Percentiles rank a stretch among this genome's conserved stretches.
These are phyloP conservation scores for Tethea ocularis DNA, from an alignment of 2,888 invertebrate genomes.

Conservation along the genomic window DNA sequence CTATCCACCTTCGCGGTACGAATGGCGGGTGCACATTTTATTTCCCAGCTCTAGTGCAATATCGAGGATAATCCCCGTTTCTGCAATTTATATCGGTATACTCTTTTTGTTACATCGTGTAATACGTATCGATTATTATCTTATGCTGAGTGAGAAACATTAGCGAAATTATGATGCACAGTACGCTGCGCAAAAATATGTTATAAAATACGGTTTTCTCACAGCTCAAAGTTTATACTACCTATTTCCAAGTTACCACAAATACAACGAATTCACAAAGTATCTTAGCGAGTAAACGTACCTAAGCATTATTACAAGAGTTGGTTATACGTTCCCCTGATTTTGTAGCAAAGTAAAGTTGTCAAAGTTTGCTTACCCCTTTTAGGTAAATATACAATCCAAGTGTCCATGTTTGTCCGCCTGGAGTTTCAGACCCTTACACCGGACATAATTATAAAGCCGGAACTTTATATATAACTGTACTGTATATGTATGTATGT, in stretches of 20 bases:
- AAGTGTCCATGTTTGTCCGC: constrained; percentile 9
- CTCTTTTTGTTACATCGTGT: constrained; percentile 36
- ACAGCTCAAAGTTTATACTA: not conserved
- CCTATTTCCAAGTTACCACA: not conserved
- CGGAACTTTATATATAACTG: constrained; percentile 1
- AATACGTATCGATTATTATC: constrained; percentile 42
- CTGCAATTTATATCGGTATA: constrained; percentile 47
- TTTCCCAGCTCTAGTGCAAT: constrained; percentile 51
- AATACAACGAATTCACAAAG: not conserved
- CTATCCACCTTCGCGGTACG: constrained; percentile 47
- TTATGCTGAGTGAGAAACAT: not conserved
- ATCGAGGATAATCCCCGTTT: constrained; percentile 60
- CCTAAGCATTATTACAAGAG: constrained; percentile 1
- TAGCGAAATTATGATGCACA: not conserved
- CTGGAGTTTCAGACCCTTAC: constrained; percentile 7
- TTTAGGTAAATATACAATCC: constrained; percentile 10
- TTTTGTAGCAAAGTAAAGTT: constrained; percentile 10
- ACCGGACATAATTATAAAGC: constrained; percentile 10
- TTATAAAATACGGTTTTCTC: not conserved
- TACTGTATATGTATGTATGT: not conserved
- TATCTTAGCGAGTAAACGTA: not conserved
- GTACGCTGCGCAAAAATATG: too few species aligned
- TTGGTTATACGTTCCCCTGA: constrained; percentile 3
- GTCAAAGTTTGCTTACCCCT: constrained; percentile 9
- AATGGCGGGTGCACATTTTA: constrained; percentile 50